Evolutionary conservation across 2,113 vertebrate species (phyloP).

Genomic region (Pampusana beccarii): DNA sequence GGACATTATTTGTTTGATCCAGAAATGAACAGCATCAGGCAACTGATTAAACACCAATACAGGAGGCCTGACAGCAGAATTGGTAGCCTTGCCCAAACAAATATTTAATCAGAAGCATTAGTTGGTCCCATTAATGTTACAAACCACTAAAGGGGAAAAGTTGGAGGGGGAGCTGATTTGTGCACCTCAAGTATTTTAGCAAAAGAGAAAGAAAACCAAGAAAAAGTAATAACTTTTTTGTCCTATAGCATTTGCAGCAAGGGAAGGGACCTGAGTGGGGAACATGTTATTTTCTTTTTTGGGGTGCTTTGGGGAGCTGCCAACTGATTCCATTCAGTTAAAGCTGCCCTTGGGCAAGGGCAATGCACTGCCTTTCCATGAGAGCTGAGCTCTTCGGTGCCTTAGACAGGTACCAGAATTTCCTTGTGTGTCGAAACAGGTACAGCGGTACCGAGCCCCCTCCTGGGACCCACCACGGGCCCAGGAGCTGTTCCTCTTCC

Average conservation of each 20-base stretch:
- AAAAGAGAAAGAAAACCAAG: not conserved
- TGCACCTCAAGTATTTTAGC: not conserved
- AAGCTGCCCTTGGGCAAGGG: not conserved
- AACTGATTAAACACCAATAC: not conserved
- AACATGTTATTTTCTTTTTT: not conserved
- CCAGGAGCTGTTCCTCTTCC: not conserved
- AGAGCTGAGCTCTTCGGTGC: not conserved
- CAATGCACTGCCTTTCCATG: not conserved
- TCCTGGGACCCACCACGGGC: not conserved
- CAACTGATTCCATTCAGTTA: not conserved
- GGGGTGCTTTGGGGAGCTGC: accelerated
- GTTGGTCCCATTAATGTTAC: not conserved
- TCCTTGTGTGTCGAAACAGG: not conserved
- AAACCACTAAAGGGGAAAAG: not conserved
- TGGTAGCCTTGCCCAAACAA: not conserved
- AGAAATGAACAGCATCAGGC: not conserved
- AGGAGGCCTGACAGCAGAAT: not conserved
- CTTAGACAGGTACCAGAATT: not conserved
- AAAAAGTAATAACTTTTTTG: not conserved
- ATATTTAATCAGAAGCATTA: not conserved
- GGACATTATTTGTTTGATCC: not conserved
- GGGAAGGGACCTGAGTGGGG: not conserved
- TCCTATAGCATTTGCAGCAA: not conserved
- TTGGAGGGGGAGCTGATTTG: not conserved
- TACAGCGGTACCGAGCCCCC: not conserved